A percentile compares a stretch with the other conserved stretches of the same genome.
Evolutionary conservation across 1,140 invertebrate species (phyloP).

Genomic region (Anoplophora glabripennis): DNA sequence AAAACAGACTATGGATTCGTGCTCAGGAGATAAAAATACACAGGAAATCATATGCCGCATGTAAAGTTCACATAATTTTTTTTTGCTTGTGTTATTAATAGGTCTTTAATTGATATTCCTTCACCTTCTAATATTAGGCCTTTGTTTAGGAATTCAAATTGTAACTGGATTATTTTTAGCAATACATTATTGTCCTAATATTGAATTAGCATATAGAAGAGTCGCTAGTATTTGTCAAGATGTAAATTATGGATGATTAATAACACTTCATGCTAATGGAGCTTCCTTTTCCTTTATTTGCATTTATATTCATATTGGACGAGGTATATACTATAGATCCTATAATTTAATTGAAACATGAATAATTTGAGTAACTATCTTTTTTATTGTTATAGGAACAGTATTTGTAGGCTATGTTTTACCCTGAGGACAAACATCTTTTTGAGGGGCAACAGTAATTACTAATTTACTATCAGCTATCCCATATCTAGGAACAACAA

Average conservation of each 20-base stretch:
- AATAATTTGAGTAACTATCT: conserved; percentile 56
- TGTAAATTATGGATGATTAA: conserved; percentile 57
- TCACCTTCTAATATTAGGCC: conserved; percentile 56
- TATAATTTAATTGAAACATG: conserved; percentile 56
- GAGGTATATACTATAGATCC: conserved; percentile 57
- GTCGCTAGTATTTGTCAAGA: conserved; percentile 55
- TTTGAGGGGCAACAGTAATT: conserved; percentile 71
- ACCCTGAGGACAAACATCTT: conserved; percentile 71
- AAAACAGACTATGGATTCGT: too few species aligned
- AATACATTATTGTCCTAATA: conserved; percentile 58
- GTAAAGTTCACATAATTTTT: too few species aligned
- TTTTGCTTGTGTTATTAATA: too few species aligned
- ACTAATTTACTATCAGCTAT: conserved; percentile 67
- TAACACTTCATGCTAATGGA: conserved; percentile 57
- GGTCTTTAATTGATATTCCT: conserved; percentile 56
- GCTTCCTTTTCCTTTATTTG: conserved; percentile 58
- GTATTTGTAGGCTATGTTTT: conserved; percentile 69
- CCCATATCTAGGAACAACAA: conserved; percentile 57
- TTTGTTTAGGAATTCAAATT: conserved; percentile 61
- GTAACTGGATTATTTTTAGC: conserved; percentile 58
- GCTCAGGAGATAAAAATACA: too few species aligned
- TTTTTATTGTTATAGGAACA: conserved; percentile 61
- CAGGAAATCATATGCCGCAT: too few species aligned
- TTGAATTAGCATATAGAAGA: conserved; percentile 57
- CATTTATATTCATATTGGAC: conserved; percentile 54